Conservation (phyloP, 2,888 invertebrate genomes). For the Oxycera nigricornis region DNA sequence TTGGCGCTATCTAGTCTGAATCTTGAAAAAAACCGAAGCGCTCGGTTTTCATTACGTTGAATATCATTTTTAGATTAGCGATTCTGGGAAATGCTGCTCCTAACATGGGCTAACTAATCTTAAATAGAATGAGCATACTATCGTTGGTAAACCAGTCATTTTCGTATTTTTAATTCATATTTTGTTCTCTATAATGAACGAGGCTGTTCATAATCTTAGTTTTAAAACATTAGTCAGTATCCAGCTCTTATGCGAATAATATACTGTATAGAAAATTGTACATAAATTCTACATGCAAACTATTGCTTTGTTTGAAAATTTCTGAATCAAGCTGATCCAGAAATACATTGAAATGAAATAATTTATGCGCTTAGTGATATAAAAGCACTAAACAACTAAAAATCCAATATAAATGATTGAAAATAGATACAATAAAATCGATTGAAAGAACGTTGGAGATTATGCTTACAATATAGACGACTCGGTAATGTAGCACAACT, state of each 20-base stretch:
- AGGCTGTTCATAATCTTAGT: slow-evolving; percentile 35
- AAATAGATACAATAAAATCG: slow-evolving; percentile 17
- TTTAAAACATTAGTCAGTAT: slow-evolving; percentile 25
- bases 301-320: not conserved
- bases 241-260: not conserved
- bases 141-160: too few relatives aligned
- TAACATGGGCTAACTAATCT: too few relatives aligned
- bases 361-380: slow-evolving; percentile 45
- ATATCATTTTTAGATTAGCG: too few relatives aligned
- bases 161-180: too few relatives aligned
- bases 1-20: too few relatives aligned
- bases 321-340: not conserved
- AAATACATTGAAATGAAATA: slow-evolving; percentile 16
- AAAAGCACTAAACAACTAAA: slow-evolving; percentile 17
- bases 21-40: too few relatives aligned
- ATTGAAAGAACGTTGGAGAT: slow-evolving; percentile 1
- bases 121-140: too few relatives aligned
- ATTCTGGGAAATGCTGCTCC: too few relatives aligned
- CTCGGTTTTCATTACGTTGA: too few relatives aligned
- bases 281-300: not conserved
- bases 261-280: not conserved
- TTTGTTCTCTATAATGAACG: slow-evolving; percentile 25
- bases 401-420: not conserved
- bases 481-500: slow-evolving; percentile 27
- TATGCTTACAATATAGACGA: slow-evolving; percentile 41